These are phyloP conservation scores for Acrocephalus arundinaceus DNA, from an alignment of 2,113 vertebrate species.

Conservation along the genomic window DNA sequence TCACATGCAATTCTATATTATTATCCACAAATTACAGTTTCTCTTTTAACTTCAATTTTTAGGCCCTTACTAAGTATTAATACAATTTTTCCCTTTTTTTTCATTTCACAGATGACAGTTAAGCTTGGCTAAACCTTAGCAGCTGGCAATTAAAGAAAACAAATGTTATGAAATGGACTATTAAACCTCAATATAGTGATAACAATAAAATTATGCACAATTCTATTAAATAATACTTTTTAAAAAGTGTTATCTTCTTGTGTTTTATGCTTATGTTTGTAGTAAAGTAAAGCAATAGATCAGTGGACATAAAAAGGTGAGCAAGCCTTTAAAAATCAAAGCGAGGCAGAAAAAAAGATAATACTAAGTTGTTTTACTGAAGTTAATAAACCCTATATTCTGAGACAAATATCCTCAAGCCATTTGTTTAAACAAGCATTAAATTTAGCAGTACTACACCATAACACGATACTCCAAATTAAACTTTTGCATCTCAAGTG, in stretches of 20 bases:
- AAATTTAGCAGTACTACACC: conserved; percentile 49
- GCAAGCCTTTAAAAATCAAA: conserved; percentile 17
- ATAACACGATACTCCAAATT: conserved; percentile 77
- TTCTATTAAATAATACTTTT: background rate
- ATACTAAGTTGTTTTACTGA: conserved; percentile 55
- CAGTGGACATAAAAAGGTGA: conserved; percentile 13
- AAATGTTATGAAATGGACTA: background rate
- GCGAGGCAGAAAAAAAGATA: background rate
- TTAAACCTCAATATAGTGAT: background rate
- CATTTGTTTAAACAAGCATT: conserved; percentile 74
- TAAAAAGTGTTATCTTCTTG: background rate
- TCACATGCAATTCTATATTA: background rate
- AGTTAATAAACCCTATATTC: conserved; percentile 63
- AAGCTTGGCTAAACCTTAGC: background rate
- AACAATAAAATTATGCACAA: background rate
- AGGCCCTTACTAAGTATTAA: background rate
- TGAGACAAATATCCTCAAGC: conserved; percentile 70
- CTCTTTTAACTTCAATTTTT: background rate
- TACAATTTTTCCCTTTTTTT: background rate
- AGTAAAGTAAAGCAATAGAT: background rate
- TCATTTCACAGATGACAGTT: background rate
- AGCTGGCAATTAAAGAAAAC: background rate
- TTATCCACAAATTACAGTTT: background rate
- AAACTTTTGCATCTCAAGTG: conserved; percentile 78
- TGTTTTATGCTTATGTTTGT: background rate